Percentiles rank a stretch among this genome's conserved stretches.
These are phyloP conservation scores for Riptortus pedestris DNA, from an alignment of 1,140 invertebrate species.

Conservation along the genomic window DNA sequence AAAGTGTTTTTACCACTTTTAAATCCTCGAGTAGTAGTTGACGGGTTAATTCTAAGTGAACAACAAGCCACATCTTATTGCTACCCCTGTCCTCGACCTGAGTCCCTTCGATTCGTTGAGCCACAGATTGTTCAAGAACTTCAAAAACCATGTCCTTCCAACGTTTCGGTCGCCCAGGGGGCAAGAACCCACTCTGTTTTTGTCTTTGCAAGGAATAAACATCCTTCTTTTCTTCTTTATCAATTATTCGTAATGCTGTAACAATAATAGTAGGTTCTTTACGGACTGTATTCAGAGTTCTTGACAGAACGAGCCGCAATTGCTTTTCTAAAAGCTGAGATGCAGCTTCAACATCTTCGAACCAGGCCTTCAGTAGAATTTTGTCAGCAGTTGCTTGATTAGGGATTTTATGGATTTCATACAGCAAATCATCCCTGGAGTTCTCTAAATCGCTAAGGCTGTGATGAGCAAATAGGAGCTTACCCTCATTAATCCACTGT, in stretches of 20 bases:
- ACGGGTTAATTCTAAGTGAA: slow-evolving; percentile 51
- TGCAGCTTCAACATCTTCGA: slow-evolving; percentile 85
- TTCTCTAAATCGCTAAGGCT: slow-evolving; percentile 91
- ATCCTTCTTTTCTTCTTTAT: slow-evolving; percentile 89
- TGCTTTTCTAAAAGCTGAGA: slow-evolving; percentile 86
- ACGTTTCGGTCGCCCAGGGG: slow-evolving; percentile 83
- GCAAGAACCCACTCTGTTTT: slow-evolving; percentile 75
- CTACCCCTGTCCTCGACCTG: slow-evolving; percentile 82
- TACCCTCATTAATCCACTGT: slow-evolving; percentile 87
- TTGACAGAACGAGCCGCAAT: slow-evolving; percentile 74
- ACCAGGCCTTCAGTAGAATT: slow-evolving; percentile 86
- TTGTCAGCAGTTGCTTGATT: slow-evolving; percentile 84
- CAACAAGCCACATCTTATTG: slow-evolving; percentile 94
- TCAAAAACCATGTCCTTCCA: slow-evolving; percentile 82
- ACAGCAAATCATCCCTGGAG: slow-evolving; percentile 88
- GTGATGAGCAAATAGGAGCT: slow-evolving; percentile 69
- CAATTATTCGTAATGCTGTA: slow-evolving; percentile 89
- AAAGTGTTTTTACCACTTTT: slow-evolving; percentile 81
- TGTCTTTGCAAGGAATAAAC: slow-evolving; percentile 64
- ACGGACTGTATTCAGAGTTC: slow-evolving; percentile 85
- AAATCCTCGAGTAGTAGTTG: slow-evolving; percentile 85
- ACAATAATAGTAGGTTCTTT: slow-evolving; percentile 94
- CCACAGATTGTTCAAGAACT: slow-evolving; percentile 74
- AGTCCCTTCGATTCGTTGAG: slow-evolving; percentile 74
- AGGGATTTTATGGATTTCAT: slow-evolving; percentile 86